Conservation (phyloP, 2,888 invertebrate species). For the Xestoiulus laeticollis region DNA sequence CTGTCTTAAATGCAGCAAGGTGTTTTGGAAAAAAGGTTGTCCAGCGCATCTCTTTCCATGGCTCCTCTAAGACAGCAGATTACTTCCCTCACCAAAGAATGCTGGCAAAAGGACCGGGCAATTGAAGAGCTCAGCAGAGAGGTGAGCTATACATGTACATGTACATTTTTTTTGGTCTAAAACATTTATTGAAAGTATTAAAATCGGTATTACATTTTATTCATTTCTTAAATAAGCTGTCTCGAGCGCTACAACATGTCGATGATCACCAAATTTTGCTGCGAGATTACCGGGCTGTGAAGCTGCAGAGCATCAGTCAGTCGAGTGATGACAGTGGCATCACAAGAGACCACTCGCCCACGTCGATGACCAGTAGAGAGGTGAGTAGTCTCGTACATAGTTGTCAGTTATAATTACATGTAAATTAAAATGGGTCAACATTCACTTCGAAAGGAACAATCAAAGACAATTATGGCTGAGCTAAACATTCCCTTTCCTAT, state of each 20-base stretch:
- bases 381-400: not conserved
- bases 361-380: slow-evolving; percentile 34
- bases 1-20: slow-evolving; percentile 1
- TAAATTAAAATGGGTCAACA: too few species aligned
- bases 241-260: not conserved
- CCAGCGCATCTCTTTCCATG: slow-evolving; percentile 46
- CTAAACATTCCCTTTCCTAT: too few species aligned
- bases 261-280: not conserved
- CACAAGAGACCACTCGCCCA: not conserved
- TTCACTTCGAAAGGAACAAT: too few species aligned
- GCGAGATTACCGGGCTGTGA: not conserved
- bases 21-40: slow-evolving; percentile 52
- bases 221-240: not conserved
- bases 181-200: not conserved
- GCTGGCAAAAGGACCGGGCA: slow-evolving; percentile 53
- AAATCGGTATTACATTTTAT: not conserved
- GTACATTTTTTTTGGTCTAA: not conserved
- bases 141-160: not conserved
- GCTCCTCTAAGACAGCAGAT: slow-evolving; percentile 52
- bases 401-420: too few species aligned
- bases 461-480: too few species aligned
- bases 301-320: slow-evolving; percentile 34
- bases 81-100: slow-evolving; percentile 45
- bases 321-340: slow-evolving; percentile 49
- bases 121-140: slow-evolving; percentile 52